phyloP scores from a whole-genome alignment of 1,140 invertebrate species.

The Protaetia brevitarsis region DNA sequence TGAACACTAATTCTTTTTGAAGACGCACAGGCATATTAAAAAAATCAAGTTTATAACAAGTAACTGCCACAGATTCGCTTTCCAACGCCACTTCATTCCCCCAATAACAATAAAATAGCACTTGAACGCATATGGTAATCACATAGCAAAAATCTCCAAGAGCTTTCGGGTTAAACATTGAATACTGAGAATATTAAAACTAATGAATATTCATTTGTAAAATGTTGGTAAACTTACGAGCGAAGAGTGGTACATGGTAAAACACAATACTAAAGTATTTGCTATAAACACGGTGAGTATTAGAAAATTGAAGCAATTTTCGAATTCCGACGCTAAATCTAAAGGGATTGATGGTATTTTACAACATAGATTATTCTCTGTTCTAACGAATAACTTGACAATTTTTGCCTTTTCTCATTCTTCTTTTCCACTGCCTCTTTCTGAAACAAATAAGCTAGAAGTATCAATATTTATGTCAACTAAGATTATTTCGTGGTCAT shows the following conservation, averaged over 20 bases:
- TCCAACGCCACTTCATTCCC: conserved; percentile 22
- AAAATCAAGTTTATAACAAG: conserved; percentile 24
- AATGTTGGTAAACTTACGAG: neutral
- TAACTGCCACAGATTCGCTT: conserved; percentile 13
- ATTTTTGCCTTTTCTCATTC: no score
- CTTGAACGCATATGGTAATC: neutral
- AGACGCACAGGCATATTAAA: neutral
- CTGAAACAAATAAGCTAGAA: no score
- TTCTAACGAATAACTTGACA: no score
- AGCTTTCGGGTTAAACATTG: neutral
- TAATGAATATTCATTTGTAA: neutral
- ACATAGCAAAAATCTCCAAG: neutral
- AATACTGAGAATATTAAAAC: neutral
- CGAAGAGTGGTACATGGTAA: conserved; percentile 21
- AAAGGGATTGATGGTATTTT: conserved; percentile 7
- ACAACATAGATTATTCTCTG: neutral
- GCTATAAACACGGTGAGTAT: conserved; percentile 5
- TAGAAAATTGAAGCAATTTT: conserved; percentile 9
- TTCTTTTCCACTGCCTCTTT: no score
- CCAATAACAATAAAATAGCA: conserved; percentile 20
- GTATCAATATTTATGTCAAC: no score
- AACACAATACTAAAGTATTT: conserved; percentile 7
- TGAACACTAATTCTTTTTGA: conserved; percentile 19
- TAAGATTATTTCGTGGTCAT: no score
- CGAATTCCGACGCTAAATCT: neutral